Evolutionary conservation across 2,797 vertebrate genomes (phyloP).

Genomic region (Sebastes wilsoni): DNA sequence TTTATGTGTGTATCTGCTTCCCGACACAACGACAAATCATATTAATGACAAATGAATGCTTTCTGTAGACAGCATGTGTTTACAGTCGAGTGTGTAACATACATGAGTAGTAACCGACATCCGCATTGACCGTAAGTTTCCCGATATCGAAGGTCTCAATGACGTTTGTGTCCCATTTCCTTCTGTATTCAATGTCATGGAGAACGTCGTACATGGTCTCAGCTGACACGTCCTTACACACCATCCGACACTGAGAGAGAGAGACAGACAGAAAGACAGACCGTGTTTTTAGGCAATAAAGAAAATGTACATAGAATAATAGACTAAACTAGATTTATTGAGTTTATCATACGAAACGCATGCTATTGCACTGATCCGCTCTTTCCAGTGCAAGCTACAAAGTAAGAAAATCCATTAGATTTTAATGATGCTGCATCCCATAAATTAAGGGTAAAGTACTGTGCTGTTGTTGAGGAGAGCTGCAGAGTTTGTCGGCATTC

Average conservation of each 20-base stretch:
- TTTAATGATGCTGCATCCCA: conserved; percentile 15
- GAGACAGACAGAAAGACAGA: background rate
- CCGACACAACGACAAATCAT: background rate
- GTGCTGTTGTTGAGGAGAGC: background rate
- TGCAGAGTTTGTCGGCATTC: background rate
- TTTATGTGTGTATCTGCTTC: background rate
- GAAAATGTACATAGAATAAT: background rate
- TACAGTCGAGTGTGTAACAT: conserved; percentile 44
- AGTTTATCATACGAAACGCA: background rate
- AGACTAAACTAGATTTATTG: background rate
- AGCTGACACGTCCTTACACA: conserved; percentile 88
- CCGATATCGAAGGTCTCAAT: conserved; percentile 98
- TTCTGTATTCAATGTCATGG: conserved; percentile 93
- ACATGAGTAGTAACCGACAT: conserved; percentile 94
- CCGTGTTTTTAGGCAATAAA: background rate
- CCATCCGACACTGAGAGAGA: conserved; percentile 88
- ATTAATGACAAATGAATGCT: background rate
- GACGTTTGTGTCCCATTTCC: conserved; percentile 95
- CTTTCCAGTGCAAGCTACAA: background rate
- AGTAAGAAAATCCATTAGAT: conserved; percentile 8
- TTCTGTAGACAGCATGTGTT: background rate
- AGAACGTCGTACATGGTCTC: conserved; percentile 95
- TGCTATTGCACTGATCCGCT: background rate
- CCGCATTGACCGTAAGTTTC: conserved; percentile 93
- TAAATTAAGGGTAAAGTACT: background rate